These are phyloP conservation scores for Lithophane socia DNA, from an alignment of 2,888 invertebrate genomes.

Conservation along the genomic window DNA sequence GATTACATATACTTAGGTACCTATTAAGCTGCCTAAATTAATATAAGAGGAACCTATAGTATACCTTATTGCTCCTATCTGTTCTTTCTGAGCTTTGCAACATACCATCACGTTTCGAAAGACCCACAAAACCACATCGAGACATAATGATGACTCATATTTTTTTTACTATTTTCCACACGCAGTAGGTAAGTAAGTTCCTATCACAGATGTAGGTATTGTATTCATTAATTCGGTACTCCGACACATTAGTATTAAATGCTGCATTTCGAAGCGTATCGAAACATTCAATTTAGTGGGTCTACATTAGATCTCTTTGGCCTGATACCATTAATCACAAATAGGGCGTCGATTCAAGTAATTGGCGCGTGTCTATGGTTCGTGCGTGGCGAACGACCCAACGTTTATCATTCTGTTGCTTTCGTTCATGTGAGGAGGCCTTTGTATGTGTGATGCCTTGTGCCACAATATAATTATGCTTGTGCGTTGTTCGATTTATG, in stretches of 20 bases:
- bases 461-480: neutral
- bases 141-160: constrained; percentile 24
- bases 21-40: neutral
- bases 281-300: constrained; percentile 20
- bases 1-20: neutral
- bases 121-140: constrained; percentile 12
- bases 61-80: neutral
- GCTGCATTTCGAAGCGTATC: neutral
- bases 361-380: constrained; percentile 50
- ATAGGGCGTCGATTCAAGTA: constrained; percentile 47
- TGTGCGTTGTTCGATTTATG: neutral
- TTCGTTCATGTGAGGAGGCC: constrained; percentile 3
- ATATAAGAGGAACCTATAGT: neutral
- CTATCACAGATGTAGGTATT: neutral
- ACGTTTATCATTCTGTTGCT: constrained; percentile 48
- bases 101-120: constrained; percentile 35
- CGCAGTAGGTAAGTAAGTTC: neutral
- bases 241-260: neutral
- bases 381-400: constrained; percentile 45
- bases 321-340: constrained; percentile 36
- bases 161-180: neutral
- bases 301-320: constrained; percentile 5
- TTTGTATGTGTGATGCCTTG: constrained; percentile 1
- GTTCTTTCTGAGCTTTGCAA: neutral
- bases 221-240: neutral